Base-by-base conservation (phyloP, 2,888 invertebrate genomes). In the Pterostichus madidus region DNA sequence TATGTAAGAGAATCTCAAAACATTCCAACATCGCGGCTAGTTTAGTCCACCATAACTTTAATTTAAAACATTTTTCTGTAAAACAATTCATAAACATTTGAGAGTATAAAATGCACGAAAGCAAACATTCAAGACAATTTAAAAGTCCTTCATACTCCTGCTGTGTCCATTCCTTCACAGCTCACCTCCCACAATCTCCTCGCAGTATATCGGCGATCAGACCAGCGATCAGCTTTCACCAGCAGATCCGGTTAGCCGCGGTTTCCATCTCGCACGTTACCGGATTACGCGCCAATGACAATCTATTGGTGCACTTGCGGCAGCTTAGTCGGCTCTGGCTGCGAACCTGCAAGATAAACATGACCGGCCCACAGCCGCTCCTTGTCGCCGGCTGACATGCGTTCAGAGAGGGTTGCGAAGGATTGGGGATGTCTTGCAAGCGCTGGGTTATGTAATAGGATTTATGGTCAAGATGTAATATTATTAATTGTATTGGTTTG, bases 281-380 rank as follows among this genome's bases (percentile, higher is more conserved):
- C 73, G 85, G 87, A 86, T 87, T 87, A 86, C 85, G 85, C 86
- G 83, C 86, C 87, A 87, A 87, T 87, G 87, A 87, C 87, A 88
- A 87, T 87, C 87, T 87, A 87, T 87, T 85, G 88, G 87, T 87
- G 87, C 86, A 86, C 87, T 88, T 87, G 87, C 87, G 86, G 85
- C 83, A 86, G 87, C 86, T 87, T 88, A 86, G 85, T 84, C 83
- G 83, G 84, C 85, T 84, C 80, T 46, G 79, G 77, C 86, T 85
- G 83, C 83, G 84, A 84, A 85, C 84, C 79, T 61, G 39, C 44
- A 71, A 71, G 68, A 71, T 71, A 71, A 71, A 71, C 68, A 71
- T 64, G 68, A 71, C 68, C 39, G 39, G 39, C 17, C 15, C 44
- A 24, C 68, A 39, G 13, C 68, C 15, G 35, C 64, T 64, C 32